Base-by-base conservation (phyloP, 2,888 invertebrate species). In the Acrocera orbiculus region DNA sequence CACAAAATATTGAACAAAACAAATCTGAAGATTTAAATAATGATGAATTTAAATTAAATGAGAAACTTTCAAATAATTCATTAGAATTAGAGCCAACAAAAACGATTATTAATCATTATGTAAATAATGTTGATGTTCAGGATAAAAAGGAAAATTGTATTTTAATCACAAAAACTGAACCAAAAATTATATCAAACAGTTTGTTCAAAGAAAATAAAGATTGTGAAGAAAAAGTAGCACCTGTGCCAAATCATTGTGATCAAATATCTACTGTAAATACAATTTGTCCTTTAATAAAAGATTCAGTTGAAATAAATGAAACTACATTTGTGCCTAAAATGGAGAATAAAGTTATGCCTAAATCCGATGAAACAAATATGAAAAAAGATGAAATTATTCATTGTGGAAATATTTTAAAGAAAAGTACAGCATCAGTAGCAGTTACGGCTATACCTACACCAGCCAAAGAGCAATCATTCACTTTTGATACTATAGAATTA, bases 381-480 rank as follows among this genome's bases (percentile, higher is more conserved):
- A 13, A 9, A 16, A 20, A 9, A 34, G n/a, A 23, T 4, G 23
- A 14, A 2, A 34, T 37, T 56, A 56, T 30, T 46, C 53, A 51
- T 36, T 66, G 66, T 48, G 63, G n/a, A n/a, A n/a, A n/a, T n/a
- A n/a, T n/a, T n/a, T n/a, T n/a, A n/a, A 68, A 38, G 55, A 58
- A 59, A 39, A 53, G 52, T 23, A 58, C 62, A 52, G 38, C 57
- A 27, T 53, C 59, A 16, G 56, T 56, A 42, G 55, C 50, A 3
- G 61, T 60, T 3, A 58, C 58, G 16, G 58, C 58, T 17, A 52
- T 54, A 3, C 57, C 58, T 3, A 39, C 65, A 62, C 40, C 66
- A 64, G 42, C 58, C 61, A 35, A n/a, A n/a, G n/a, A n/a, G 14
- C 55, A 63, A 1, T 58, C 63, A 2, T 58, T 64, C 6, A 64